phyloP scores from a whole-genome alignment of 2,888 invertebrate genomes.

The Ectemnius cavifrons region DNA sequence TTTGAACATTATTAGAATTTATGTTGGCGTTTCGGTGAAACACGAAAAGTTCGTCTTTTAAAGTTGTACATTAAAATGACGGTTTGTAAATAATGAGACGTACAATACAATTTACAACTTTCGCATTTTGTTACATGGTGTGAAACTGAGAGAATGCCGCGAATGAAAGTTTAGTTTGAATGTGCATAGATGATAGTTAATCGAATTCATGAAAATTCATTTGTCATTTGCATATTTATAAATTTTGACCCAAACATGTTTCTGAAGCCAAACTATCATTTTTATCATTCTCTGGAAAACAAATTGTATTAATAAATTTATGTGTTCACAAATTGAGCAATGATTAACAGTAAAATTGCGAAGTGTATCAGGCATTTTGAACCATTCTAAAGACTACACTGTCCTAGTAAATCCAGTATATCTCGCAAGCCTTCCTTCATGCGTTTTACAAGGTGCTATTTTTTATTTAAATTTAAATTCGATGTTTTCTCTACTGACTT shows the following conservation, averaged over 20 bases:
- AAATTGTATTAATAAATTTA: constrained; percentile 20
- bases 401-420: constrained; percentile 22
- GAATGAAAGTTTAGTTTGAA: constrained; percentile 23
- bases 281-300: constrained; percentile 4
- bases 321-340: neutral
- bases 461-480: constrained; percentile 25
- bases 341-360: constrained; percentile 11
- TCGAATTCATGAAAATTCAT: constrained; percentile 1
- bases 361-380: constrained; percentile 9
- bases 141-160: constrained; percentile 25
- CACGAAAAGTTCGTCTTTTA: constrained; percentile 11
- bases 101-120: constrained; percentile 31
- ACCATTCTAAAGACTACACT: constrained; percentile 44
- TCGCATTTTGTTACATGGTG: constrained; percentile 40
- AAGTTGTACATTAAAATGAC: constrained; percentile 1
- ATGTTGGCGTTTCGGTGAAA: constrained; percentile 2
- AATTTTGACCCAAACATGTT: constrained; percentile 4
- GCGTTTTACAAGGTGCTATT: constrained; percentile 40
- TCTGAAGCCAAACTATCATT: constrained; percentile 10
- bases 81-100: constrained; percentile 45
- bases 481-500: constrained; percentile 25
- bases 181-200: constrained; percentile 6
- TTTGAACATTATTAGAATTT: constrained; percentile 14
- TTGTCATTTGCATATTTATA: constrained; percentile 19
- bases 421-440: constrained; percentile 29